Base-by-base conservation (phyloP, 92 coral and sea anemone species). In the Anthopleura xanthogrammica region DNA sequence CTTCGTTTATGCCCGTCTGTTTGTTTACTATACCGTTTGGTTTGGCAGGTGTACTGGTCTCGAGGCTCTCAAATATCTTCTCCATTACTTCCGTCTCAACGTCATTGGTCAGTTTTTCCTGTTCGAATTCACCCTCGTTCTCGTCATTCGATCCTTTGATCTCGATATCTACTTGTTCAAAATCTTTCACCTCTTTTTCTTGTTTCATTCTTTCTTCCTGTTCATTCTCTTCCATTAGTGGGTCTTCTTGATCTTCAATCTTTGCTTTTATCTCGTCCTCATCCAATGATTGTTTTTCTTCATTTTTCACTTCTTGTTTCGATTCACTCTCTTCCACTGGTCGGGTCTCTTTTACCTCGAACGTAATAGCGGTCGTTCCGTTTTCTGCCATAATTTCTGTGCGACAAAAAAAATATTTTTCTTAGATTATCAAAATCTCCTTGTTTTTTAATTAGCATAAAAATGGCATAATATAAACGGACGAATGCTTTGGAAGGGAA, bases 1-100 rank as follows among this genome's bases (percentile, higher is more conserved):
- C 70, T 23, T 17, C 7, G 23, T 70, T 40, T 24, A 11, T 36
- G 74, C 13, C 76, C 22, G 72, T 3, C 16, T 68, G 52, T 65
- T 80, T 81, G 77, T 81, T 70, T 81, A 81, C 84, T 43, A 68
- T 55, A 7, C 65, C 41, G 41, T 50, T 81, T 41, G 84, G 77
- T 10, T 70, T 81, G 42, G 77, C 84, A 70, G 84, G 84, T 68
- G 84, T 81, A 52, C 84, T 81, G 84, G 84, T 81, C 41, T 46
- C 83, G 74, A 80, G 83, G 41, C 75, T 43, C 23, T 41, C 16
- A 41, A 81, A 70, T 41, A 70, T 39, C 23, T 50, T 46, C 66
- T 81, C 87, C 19, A 58, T 13, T 19, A 6, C 19, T 54, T 56
- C 40, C 71, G 60, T 57, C 36, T 82, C 57, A 11, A 65, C 82